phyloP scores from a whole-genome alignment of 2,888 invertebrate species.

The Holacanthella duospinosa region DNA sequence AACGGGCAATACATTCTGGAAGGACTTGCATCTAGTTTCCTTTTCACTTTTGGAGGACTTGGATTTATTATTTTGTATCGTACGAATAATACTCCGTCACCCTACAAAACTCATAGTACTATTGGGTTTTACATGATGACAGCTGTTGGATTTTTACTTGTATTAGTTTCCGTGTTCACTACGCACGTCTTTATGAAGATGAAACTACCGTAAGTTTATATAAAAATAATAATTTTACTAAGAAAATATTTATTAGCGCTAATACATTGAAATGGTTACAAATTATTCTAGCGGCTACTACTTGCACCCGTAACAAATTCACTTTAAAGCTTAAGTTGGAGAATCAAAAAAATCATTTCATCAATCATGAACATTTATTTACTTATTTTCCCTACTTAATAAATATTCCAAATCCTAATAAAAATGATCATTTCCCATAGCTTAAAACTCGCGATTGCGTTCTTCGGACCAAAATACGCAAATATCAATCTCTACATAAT shows the following conservation, averaged over 20 bases:
- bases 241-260: too few species aligned
- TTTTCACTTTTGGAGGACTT: conserved; percentile 89
- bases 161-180: conserved; percentile 86
- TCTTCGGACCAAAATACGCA: too few species aligned
- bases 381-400: too few species aligned
- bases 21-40: conserved; percentile 90
- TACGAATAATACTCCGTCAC: conserved; percentile 56
- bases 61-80: conserved; percentile 94
- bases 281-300: conserved; percentile 33
- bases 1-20: conserved; percentile 99
- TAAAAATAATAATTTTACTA: too few species aligned
- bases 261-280: background rate
- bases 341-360: too few species aligned
- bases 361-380: too few species aligned
- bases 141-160: conserved; percentile 80
- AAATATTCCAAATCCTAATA: too few species aligned
- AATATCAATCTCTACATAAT: too few species aligned
- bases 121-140: conserved; percentile 80
- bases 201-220: conserved; percentile 66
- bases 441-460: too few species aligned
- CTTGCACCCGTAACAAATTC: conserved; percentile 28
- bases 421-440: too few species aligned
- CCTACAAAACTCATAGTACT: conserved; percentile 66
- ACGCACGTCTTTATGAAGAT: conserved; percentile 98
- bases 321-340: too few species aligned